Evolutionary conservation across 2,113 vertebrate genomes (phyloP), one percentile per base, ranked within the genome.

Genomic region (Perca flavescens): DNA sequence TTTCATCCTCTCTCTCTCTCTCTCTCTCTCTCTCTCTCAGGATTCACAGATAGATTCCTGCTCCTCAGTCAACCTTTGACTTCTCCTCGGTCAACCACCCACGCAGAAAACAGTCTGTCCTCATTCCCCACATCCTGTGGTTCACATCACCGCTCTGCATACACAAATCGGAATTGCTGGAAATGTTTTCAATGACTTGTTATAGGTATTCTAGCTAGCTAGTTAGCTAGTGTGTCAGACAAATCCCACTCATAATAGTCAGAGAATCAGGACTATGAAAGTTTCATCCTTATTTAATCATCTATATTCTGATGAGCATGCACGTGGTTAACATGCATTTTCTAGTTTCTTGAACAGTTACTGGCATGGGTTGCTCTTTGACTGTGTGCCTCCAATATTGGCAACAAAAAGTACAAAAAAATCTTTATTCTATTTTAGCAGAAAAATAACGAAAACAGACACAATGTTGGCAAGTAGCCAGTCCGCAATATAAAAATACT

Each of bases 11-110:
- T 25, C 28, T 28, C 28, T 28, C 28, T 28, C 28, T 28, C 73
- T 13, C 21, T 14, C 49, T 25, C 28, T 28, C 28, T 28, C 28
- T 28, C 28, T 28, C 73, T 13, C 21, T 14, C 49, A 61, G 53
- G 28, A 76, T 74, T 25, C 65, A 56, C 69, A 28, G 10, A 75
- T 22, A 80, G 86, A 94, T 93, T 93, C 93, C 93, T 83, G 83
- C 84, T 84, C 84, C 74, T 79, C 81, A 87, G 56, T 94, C 90
- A 91, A 86, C 91, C 92, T 91, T 73, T 86, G 73, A 85, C 82
- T 84, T 63, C 78, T 79, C 82, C 4, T 36, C 60, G 16, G 76
- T 80, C 79, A 80, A 69, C 80, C 88, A 52, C 73, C 66, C 79
- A 77, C 66, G 31, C 76, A 47, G 76, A 71, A 73, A 69, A 65